These are phyloP conservation scores for Cyanistes caeruleus DNA, from an alignment of 2,113 vertebrate species.

Conservation along the genomic window DNA sequence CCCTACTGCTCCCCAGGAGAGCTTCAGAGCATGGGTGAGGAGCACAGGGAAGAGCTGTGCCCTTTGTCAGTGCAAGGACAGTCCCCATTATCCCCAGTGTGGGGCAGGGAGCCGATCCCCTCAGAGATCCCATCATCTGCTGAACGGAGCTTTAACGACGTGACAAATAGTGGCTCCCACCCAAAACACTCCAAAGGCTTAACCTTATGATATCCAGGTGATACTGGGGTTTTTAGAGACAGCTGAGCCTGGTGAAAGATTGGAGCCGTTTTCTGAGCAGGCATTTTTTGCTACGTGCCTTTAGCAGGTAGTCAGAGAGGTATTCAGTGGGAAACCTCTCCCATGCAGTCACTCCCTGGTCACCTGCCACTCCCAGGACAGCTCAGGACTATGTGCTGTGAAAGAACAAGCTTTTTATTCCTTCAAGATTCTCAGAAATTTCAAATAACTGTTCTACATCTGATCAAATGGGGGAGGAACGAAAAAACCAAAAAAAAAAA, in stretches of 20 bases:
- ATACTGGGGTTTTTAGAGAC: background rate
- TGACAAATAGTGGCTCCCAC: background rate
- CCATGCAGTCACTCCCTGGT: background rate
- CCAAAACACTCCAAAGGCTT: background rate
- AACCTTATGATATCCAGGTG: background rate
- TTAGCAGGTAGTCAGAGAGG: background rate
- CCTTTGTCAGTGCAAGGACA: background rate
- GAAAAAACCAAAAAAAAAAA: no score
- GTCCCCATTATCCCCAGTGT: background rate
- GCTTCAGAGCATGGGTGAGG: background rate
- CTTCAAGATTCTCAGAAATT: background rate
- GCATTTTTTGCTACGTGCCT: background rate
- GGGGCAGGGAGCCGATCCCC: background rate
- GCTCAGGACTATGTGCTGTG: accelerated
- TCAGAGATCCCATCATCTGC: background rate
- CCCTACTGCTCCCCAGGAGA: background rate
- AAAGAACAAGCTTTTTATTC: background rate
- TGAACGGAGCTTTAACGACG: background rate
- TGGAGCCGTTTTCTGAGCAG: background rate
- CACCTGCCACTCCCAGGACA: background rate
- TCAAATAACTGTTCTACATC: background rate
- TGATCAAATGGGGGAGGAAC: background rate
- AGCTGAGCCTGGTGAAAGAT: background rate
- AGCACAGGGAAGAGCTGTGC: background rate
- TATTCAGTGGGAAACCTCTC: background rate